phyloP scores from a whole-genome alignment of 2,888 invertebrate species.

The Zelleria hepariella region DNA sequence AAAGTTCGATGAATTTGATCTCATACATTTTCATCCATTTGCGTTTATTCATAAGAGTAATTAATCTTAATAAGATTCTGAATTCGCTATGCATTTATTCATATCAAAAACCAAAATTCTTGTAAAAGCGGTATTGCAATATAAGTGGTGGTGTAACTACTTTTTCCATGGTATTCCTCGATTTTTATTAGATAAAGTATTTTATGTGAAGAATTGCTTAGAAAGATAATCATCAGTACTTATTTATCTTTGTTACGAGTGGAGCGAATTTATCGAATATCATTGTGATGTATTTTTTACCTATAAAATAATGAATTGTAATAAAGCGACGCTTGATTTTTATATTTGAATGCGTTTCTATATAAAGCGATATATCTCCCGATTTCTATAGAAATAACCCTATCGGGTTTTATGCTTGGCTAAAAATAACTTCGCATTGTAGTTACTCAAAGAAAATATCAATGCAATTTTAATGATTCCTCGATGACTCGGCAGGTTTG shows the following conservation, averaged over 20 bases:
- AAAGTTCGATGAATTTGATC: neutral
- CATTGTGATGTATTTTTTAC: neutral
- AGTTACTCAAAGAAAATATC: neutral
- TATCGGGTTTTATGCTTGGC: neutral
- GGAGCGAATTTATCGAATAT: neutral
- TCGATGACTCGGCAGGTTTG: constrained; percentile 35
- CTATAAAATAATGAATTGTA: neutral
- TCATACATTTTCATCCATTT: neutral
- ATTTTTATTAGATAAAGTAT: too few relatives aligned
- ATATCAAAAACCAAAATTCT: too few relatives aligned
- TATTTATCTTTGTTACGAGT: neutral
- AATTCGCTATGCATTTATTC: too few relatives aligned
- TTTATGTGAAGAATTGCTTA: too few relatives aligned
- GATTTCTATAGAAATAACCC: neutral
- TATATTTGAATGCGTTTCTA: neutral
- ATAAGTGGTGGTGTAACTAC: too few relatives aligned
- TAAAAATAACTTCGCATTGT: neutral
- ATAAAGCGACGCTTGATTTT: neutral
- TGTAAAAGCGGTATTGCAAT: too few relatives aligned
- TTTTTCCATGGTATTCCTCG: too few relatives aligned
- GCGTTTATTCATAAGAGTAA: neutral
- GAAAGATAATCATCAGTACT: too few relatives aligned
- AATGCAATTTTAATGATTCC: constrained; percentile 26
- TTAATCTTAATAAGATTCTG: too few relatives aligned
- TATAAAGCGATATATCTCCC: neutral